Conservation (phyloP, 2,888 invertebrate species). For the Blomia tropicalis region DNA sequence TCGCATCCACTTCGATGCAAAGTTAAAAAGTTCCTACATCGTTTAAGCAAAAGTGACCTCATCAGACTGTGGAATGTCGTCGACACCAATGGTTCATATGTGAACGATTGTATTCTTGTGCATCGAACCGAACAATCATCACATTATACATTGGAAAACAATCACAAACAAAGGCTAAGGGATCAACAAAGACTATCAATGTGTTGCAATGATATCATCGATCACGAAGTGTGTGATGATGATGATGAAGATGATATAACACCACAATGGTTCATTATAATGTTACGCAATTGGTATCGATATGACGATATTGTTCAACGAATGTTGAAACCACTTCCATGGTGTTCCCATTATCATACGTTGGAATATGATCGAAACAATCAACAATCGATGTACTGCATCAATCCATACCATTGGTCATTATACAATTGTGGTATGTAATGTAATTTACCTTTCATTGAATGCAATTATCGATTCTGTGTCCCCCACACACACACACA, state of each 20-base stretch:
- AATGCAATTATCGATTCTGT: too few species aligned
- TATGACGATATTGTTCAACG: neutral
- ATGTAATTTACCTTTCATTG: too few species aligned
- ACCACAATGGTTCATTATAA: neutral
- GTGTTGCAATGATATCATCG: neutral
- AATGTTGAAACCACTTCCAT: neutral
- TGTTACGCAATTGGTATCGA: neutral
- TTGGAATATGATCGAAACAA: neutral
- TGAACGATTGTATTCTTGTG: neutral
- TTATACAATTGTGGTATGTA: neutral
- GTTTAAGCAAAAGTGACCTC: neutral
- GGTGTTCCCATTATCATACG: neutral
- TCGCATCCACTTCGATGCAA: neutral
- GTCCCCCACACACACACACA: too few species aligned
- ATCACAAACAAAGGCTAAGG: neutral
- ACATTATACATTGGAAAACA: neutral
- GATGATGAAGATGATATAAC: neutral
- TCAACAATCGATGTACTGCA: neutral
- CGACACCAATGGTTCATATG: neutral
- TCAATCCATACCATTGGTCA: slow-evolving; percentile 13
- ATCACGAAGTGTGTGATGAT: neutral
- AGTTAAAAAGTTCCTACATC: neutral
- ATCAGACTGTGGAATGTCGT: neutral
- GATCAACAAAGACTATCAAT: neutral
- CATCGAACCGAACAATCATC: neutral